phyloP scores from a whole-genome alignment of 2,797 vertebrate species.

The Clamator glandarius region DNA sequence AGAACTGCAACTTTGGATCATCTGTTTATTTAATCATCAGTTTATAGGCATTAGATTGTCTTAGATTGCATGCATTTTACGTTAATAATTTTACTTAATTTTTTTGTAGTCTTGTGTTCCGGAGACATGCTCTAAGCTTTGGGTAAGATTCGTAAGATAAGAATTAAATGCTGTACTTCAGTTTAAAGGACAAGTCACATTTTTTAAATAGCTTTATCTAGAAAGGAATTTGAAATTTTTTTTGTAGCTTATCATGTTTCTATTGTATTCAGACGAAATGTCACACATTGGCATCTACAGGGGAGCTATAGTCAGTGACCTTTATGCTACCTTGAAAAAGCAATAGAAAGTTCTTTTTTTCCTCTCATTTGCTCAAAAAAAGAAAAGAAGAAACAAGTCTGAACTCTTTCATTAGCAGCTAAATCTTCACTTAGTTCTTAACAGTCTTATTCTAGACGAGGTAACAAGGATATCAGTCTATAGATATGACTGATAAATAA shows the following conservation, averaged over 20 bases:
- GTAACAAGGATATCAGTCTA: neutral
- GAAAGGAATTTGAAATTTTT: constrained; percentile 48
- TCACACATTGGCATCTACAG: constrained; percentile 64
- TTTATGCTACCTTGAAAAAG: constrained; percentile 70
- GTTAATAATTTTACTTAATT: neutral
- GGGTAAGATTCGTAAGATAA: constrained; percentile 20
- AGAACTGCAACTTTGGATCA: neutral
- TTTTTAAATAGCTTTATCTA: constrained; percentile 66
- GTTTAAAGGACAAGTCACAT: constrained; percentile 15
- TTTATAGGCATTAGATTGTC: neutral
- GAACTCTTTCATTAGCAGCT: constrained; percentile 33
- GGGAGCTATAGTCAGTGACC: constrained; percentile 70
- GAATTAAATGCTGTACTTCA: constrained; percentile 23
- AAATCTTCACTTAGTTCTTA: neutral
- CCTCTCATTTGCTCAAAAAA: neutral
- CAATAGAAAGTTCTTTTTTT: neutral
- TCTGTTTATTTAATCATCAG: neutral
- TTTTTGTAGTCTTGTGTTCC: neutral
- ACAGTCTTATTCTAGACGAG: neutral
- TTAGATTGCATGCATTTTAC: neutral
- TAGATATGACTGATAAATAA: neutral
- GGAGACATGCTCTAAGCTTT: neutral
- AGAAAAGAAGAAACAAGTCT: neutral
- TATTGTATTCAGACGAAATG: constrained; percentile 71
- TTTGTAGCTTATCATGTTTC: constrained; percentile 62